Base-by-base conservation (phyloP, 2,113 vertebrate genomes). In the Oenanthe melanoleuca region DNA sequence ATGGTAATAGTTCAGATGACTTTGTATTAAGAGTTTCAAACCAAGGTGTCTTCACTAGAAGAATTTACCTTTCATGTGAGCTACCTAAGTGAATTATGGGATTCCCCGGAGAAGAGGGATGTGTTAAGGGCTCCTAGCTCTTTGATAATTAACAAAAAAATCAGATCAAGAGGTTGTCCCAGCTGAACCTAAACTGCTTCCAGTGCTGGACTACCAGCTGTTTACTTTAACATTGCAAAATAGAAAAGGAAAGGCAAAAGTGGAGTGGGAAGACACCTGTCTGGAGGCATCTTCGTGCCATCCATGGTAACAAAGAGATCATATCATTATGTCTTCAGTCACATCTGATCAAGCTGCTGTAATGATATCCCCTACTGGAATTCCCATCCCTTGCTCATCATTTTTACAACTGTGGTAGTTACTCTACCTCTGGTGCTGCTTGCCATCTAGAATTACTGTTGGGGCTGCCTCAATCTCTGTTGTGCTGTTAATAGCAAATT, bases 401-500 rank as follows among this genome's bases (percentile, higher is more conserved):
- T 88, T 59, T 75, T 95, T 86, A 80, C 33, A 80, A 28, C 92
- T 57, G 28, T 33, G 24, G 44, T 47, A 60, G 64, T 45, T 95
- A 52, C 14, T 6, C 60, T 93, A 86, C 66, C 93, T 44, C 74
- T 86, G 86, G 49, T 65, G 66, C 49, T 61, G 86, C 65, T 90
- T 80, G 38, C 44, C 34, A 69, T 79, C n/a, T 80, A 67, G 91
- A 96, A 96, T 94, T 89, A 91, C 90, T 79, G 17, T 83, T 88
- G 71, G 45, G 88, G n/a, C 72, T 89, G 56, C 52, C 70, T 81
- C 70, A 71, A 66, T 75, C 69, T 97, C 70, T 93, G 47, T 53
- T 88, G 67, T 93, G 49, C 47, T 90, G 53, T 94, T 97, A 92
- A 95, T 70, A 84, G 85, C 63, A 87, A 42, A 83, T 91, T 85